Percentiles rank a stretch among this genome's conserved stretches.
These are phyloP conservation scores for Carterocephalus palaemon DNA, from an alignment of 2,888 invertebrate genomes.

Conservation along the genomic window DNA sequence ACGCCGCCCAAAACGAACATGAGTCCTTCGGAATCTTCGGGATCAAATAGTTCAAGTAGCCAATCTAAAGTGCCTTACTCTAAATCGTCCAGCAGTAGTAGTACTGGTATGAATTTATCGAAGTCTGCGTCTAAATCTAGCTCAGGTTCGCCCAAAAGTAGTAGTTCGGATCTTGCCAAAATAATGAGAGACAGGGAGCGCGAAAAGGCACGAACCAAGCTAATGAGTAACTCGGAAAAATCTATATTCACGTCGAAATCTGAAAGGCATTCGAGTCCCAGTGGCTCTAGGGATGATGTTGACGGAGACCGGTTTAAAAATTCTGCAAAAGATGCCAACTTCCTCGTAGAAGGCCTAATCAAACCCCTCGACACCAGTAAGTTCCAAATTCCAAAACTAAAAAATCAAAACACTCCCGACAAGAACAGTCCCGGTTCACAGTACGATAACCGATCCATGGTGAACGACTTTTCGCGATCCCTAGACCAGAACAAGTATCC, in stretches of 20 bases:
- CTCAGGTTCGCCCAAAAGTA: slow-evolving; percentile 81
- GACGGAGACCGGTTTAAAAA: slow-evolving; percentile 82
- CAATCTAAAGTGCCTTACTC: slow-evolving; percentile 72
- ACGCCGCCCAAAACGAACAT: slow-evolving; percentile 68
- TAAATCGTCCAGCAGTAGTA: slow-evolving; percentile 63
- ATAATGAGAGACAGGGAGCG: slow-evolving; percentile 80
- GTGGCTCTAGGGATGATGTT: slow-evolving; percentile 80
- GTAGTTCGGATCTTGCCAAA: slow-evolving; percentile 77
- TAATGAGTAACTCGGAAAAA: slow-evolving; percentile 80
- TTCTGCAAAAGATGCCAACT: slow-evolving; percentile 80
- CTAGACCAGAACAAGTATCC: slow-evolving; percentile 69
- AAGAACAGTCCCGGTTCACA: slow-evolving; percentile 65
- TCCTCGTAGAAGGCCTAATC: slow-evolving; percentile 85
- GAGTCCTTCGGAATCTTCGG: slow-evolving; percentile 61
- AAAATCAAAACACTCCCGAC: slow-evolving; percentile 71
- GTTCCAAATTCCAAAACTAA: slow-evolving; percentile 91
- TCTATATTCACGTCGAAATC: slow-evolving; percentile 82
- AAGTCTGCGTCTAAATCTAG: slow-evolving; percentile 73
- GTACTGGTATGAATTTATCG: slow-evolving; percentile 66
- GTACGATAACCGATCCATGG: slow-evolving; percentile 65
- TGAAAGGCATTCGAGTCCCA: slow-evolving; percentile 83
- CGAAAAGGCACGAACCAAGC: slow-evolving; percentile 78
- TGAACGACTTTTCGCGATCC: slow-evolving; percentile 66
- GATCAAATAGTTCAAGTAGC: slow-evolving; percentile 45
- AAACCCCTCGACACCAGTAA: slow-evolving; percentile 88